A percentile compares a stretch with the other conserved stretches of the same genome.
These are phyloP conservation scores for Drosophila cognata DNA, from an alignment of 2,888 invertebrate genomes.

Conservation along the genomic window DNA sequence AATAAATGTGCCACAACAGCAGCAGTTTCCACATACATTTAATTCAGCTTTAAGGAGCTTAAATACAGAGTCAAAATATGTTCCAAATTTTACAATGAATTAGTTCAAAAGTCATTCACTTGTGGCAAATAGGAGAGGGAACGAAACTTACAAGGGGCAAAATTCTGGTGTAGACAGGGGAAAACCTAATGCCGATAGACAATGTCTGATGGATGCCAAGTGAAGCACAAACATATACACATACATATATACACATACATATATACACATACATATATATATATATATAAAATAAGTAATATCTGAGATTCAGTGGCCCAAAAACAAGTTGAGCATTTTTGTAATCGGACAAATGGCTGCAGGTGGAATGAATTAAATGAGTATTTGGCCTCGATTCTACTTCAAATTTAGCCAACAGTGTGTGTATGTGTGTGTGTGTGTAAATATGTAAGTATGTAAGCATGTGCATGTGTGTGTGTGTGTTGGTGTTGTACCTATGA, in stretches of 20 bases:
- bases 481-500: conserved; percentile 14
- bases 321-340: conserved; percentile 32
- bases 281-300: background rate
- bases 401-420: background rate
- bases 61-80: background rate
- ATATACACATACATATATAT: background rate
- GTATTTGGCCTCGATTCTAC: conserved; percentile 18
- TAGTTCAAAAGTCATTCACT: conserved; percentile 2
- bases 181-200: conserved; percentile 3
- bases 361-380: conserved; percentile 1
- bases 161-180: background rate
- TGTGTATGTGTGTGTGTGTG: background rate
- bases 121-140: background rate
- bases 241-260: background rate
- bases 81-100: conserved; percentile 1
- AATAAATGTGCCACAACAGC: background rate
- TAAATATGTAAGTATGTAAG: background rate
- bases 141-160: background rate
- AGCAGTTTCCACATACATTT: background rate
- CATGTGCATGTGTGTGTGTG: background rate
- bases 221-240: background rate
- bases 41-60: background rate
- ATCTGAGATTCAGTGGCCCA: conserved; percentile 50
- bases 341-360: conserved; percentile 59
- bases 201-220: conserved; percentile 11